A percentile compares a stretch with the other conserved stretches of the same genome.
Conservation (phyloP, 2,113 vertebrate genomes). For the Jacana jacana region DNA sequence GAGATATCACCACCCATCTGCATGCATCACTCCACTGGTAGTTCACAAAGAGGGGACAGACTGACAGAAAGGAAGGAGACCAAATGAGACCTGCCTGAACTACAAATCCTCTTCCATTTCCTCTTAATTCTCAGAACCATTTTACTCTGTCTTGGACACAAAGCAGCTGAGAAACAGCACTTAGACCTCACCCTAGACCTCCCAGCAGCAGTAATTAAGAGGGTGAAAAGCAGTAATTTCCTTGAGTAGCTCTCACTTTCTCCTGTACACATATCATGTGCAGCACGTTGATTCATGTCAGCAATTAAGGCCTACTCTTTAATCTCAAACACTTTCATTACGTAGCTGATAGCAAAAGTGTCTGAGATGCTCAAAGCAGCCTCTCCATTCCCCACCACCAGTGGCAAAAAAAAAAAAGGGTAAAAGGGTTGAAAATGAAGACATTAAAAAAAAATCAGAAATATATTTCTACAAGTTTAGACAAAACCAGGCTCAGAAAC, state of each 20-base stretch:
- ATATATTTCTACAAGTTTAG: background rate
- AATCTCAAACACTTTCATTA: background rate
- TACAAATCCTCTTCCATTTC: background rate
- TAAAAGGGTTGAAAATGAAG: background rate
- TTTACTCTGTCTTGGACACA: background rate
- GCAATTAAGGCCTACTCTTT: background rate
- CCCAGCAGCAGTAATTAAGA: conserved; percentile 21
- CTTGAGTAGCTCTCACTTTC: background rate
- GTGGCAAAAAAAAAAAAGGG: background rate
- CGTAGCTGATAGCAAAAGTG: background rate
- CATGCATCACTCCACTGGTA: background rate
- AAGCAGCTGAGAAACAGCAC: background rate
- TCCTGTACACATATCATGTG: background rate
- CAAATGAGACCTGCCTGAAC: background rate
- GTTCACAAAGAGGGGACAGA: background rate
- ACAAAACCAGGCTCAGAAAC: background rate
- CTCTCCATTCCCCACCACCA: background rate
- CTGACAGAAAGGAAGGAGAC: background rate
- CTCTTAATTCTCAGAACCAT: background rate
- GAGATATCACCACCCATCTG: background rate
- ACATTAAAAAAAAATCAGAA: background rate
- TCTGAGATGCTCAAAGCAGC: background rate
- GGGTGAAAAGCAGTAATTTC: background rate
- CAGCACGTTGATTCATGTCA: background rate
- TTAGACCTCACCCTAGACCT: conserved; percentile 18